Evolutionary conservation across 2,888 invertebrate genomes (phyloP), one percentile per base, ranked within the genome.

Genomic region (Camptogramma bilineatum): DNA sequence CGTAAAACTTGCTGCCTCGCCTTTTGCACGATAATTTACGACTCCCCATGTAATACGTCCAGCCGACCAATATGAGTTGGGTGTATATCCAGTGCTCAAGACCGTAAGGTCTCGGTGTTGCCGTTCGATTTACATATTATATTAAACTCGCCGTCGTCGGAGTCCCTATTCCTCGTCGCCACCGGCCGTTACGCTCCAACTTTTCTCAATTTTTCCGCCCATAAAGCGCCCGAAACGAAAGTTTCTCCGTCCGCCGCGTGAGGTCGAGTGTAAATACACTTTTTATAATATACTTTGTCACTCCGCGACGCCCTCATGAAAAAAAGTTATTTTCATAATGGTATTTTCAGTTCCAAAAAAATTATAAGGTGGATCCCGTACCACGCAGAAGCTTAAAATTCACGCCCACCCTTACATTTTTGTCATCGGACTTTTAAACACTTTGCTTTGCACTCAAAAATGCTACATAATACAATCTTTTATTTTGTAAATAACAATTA

Each of bases 181-280:
- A 88, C 89, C 91, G 91, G 88, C 91, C 91, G 91, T 91, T 91
- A 91, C 90, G 89, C 85, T 87, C 84, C 82, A 92, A 92, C 93
- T 93, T 93, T 93, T 91, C 91, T 86, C 90, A 92, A 93, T 92
- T 92, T 92, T 92, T 93, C 91, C 90, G 86, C 85, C 88, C 90
- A 92, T 93, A 92, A 92, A 93, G 87, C 86, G 86, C 82, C 88
- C 88, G 85, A 87, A 87, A 89, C 85, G 85, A 89, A 93, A 91
- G 86, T 91, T 92, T 88, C 82, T 76, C 82, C 87, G 81, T 85
- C 86, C 86, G 82, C 86, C 83, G 87, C 90, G 85, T 88, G 87
- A 91, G 90, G 90, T 88, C 90, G 88, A 87, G 87, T 91, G 88
- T 91, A 92, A 90, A 91, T 91, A 91, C 85, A 88, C 87, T 91